Evolutionary conservation across 2,888 invertebrate genomes (phyloP).

Genomic region (Scaptodrosophila latifasciaeformis): DNA sequence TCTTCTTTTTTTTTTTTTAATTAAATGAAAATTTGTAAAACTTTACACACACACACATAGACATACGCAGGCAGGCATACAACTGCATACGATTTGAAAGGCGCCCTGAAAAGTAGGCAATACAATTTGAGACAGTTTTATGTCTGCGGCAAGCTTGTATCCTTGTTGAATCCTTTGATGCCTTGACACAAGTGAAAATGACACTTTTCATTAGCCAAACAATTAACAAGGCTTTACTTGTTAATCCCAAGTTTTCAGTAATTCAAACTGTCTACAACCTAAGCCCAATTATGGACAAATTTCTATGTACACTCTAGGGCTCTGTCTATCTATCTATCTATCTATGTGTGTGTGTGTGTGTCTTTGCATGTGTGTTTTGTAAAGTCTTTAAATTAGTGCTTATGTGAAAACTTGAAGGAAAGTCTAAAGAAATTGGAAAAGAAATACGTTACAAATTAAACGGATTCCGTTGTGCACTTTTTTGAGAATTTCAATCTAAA

Average conservation of each 20-base stretch:
- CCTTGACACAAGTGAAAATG: slow-evolving; percentile 39
- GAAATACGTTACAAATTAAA: background rate
- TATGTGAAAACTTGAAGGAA: background rate
- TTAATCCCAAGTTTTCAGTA: slow-evolving; percentile 42
- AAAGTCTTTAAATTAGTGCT: too few relatives aligned
- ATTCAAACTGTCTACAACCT: slow-evolving; percentile 41
- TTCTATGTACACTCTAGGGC: background rate
- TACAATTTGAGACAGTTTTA: slow-evolving; percentile 10
- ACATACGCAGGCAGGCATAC: too few relatives aligned
- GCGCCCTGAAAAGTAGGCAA: background rate
- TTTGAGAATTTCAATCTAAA: slow-evolving; percentile 21
- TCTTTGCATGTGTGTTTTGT: slow-evolving; percentile 3
- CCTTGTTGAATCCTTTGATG: slow-evolving; percentile 31
- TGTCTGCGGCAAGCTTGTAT: too few relatives aligned
- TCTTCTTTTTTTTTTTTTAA: too few relatives aligned
- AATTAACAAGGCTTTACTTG: slow-evolving; percentile 39
- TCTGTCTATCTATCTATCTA: slow-evolving; percentile 3
- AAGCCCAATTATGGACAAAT: slow-evolving; percentile 36
- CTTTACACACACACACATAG: too few relatives aligned
- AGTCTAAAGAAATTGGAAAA: background rate
- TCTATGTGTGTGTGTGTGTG: slow-evolving; percentile 1
- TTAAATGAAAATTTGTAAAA: too few relatives aligned
- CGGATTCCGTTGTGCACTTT: background rate
- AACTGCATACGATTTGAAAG: too few relatives aligned
- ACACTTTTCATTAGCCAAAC: slow-evolving; percentile 37